Evolutionary conservation across 2,797 vertebrate genomes (phyloP).

Genomic region (Trachurus trachurus): DNA sequence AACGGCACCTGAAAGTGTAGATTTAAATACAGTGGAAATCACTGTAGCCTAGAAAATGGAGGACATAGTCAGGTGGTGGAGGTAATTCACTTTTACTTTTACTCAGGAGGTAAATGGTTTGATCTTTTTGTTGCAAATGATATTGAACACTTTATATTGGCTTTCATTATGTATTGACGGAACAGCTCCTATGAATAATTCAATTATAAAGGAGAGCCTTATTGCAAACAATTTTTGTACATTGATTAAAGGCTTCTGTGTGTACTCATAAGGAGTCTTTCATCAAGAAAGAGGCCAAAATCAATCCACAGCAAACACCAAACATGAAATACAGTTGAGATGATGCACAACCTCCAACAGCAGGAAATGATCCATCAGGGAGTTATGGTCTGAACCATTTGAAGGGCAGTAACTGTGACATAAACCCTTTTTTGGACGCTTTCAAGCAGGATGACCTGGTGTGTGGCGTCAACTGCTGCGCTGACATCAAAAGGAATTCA

Average conservation of each 20-base stretch:
- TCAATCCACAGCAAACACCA: slow-evolving; percentile 33
- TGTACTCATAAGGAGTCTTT: slow-evolving; percentile 30
- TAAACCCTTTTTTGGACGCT: slow-evolving; percentile 58
- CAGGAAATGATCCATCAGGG: slow-evolving; percentile 46
- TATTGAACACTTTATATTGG: slow-evolving; percentile 32
- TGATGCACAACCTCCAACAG: slow-evolving; percentile 24
- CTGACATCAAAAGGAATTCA: slow-evolving; percentile 66
- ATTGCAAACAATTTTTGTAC: slow-evolving; percentile 27
- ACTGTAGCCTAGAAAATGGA: slow-evolving; percentile 13
- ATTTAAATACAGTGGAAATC: slow-evolving; percentile 17
- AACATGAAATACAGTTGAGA: slow-evolving; percentile 19
- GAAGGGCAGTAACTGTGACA: slow-evolving; percentile 64
- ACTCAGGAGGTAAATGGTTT: slow-evolving; percentile 24
- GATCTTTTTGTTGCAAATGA: slow-evolving; percentile 22
- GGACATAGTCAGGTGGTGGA: slow-evolving; percentile 4
- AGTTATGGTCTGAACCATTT: slow-evolving; percentile 48
- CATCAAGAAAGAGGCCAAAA: slow-evolving; percentile 8
- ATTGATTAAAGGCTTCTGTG: slow-evolving; percentile 29
- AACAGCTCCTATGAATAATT: slow-evolving; percentile 36
- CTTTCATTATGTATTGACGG: slow-evolving; percentile 26
- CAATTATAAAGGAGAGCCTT: slow-evolving; percentile 21
- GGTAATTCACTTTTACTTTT: slow-evolving; percentile 3
- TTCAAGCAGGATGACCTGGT: slow-evolving; percentile 63
- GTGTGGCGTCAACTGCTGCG: slow-evolving; percentile 50
- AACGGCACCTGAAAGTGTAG: slow-evolving; percentile 26